A percentile compares a stretch with the other conserved stretches of the same genome.
phyloP scores from a whole-genome alignment of 2,113 vertebrate genomes.

The Meleagris gallopavo region DNA sequence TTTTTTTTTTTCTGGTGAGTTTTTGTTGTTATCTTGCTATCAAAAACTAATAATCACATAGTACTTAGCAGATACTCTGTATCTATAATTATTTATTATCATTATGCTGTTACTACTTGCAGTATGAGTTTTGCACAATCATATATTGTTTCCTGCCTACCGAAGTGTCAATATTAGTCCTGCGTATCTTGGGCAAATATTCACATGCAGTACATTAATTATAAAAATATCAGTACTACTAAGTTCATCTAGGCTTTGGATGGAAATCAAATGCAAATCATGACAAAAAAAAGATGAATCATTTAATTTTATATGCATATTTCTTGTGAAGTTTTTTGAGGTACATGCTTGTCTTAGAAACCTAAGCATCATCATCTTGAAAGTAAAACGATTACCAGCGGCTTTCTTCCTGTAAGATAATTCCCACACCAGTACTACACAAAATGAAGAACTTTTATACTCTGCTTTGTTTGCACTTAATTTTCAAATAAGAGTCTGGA shows the following conservation, averaged over 20 bases:
- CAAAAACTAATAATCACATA: not conserved
- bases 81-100: not conserved
- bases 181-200: not conserved
- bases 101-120: not conserved
- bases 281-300: not conserved
- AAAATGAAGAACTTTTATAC: not conserved
- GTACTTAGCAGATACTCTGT: not conserved
- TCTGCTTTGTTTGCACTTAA: not conserved
- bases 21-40: not conserved
- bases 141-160: not conserved
- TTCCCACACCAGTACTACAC: not conserved
- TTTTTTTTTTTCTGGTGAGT: too few species aligned
- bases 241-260: not conserved
- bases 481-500: not conserved
- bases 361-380: not conserved
- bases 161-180: not conserved
- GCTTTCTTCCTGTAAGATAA: not conserved
- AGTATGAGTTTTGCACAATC: not conserved
- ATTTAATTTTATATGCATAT: not conserved
- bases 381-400: not conserved
- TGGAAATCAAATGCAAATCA: constrained; percentile 12
- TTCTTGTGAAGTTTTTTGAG: not conserved
- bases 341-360: not conserved
- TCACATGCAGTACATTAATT: not conserved
- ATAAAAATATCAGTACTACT: not conserved